phyloP scores from a whole-genome alignment of 1,140 invertebrate species.

The Rhagoletis zephyria region DNA sequence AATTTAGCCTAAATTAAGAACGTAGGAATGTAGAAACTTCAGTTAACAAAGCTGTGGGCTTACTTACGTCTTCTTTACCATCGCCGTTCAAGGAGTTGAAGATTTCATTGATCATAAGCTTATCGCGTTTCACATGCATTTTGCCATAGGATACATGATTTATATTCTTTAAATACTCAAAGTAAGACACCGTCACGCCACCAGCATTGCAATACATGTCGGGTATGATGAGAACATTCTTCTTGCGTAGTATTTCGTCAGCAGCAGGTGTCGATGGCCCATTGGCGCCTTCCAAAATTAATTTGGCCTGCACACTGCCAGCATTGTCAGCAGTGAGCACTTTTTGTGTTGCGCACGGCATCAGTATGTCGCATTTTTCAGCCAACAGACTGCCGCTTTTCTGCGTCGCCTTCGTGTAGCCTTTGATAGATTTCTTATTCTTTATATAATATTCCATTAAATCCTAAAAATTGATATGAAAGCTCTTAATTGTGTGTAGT shows the following conservation, averaged over 20 bases:
- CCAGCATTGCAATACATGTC: constrained; percentile 90
- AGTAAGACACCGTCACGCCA: constrained; percentile 92
- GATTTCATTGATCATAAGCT: constrained; percentile 61
- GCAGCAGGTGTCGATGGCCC: constrained; percentile 89
- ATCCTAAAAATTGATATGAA: constrained; percentile 57
- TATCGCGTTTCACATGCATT: constrained; percentile 78
- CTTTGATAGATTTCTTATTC: constrained; percentile 81
- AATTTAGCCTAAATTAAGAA: constrained; percentile 32
- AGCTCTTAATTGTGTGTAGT: not conserved
- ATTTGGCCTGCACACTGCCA: constrained; percentile 83
- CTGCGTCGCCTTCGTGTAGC: constrained; percentile 82
- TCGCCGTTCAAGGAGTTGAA: constrained; percentile 65
- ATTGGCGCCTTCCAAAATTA: constrained; percentile 87
- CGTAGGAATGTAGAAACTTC: not conserved
- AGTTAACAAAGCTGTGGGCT: not conserved
- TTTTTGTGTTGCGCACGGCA: constrained; percentile 90
- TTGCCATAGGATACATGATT: constrained; percentile 92
- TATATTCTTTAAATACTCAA: constrained; percentile 93
- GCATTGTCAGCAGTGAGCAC: constrained; percentile 85
- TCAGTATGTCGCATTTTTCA: constrained; percentile 89
- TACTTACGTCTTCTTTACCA: constrained; percentile 56
- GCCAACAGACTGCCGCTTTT: constrained; percentile 78
- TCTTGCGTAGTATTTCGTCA: constrained; percentile 82
- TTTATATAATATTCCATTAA: constrained; percentile 55
- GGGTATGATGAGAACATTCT: constrained; percentile 86